Evolutionary conservation across 2,797 vertebrate species (phyloP), one percentile per base, ranked within the genome.

Genomic region (Epinephelus malabaricus): DNA sequence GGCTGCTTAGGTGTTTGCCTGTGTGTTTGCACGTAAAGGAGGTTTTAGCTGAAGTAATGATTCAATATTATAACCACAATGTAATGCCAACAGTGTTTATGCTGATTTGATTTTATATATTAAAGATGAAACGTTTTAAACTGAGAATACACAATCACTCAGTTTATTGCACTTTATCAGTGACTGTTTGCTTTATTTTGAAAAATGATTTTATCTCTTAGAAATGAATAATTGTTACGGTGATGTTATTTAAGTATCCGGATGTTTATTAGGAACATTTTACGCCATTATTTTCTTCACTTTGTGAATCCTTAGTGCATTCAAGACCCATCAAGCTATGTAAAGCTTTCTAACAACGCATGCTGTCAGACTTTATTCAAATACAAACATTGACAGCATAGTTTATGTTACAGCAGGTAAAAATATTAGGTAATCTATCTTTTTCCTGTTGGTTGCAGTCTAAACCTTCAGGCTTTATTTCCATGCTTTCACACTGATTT

Each of bases 1-100:
- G 64, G 56, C 50, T 79, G 79, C 77, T 84, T 82, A 73, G 80
- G 59, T 83, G 53, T 84, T 49, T 85, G 76, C 43, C 21, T 61
- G 67, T 71, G 60, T 86, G 23, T 53, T 25, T 38, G 17, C 10
- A 0, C 7, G 14, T 63, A 34, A 34, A 34, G 34, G 34, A 34
- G 7, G 34, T 34, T 34, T 34, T 34, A 34, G 34, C 34, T 8
- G 7, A 34, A 34, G 7, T 34, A 34, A 34, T 34, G 34, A 34
- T 34, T 34, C 7, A 34, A 34, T 34, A 34, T 34, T 34, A 34
- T 34, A 34, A 34, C 34, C 34, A 12, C 10, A 11, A 12, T 43
- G 11, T 40, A 12, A 40, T 3, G 11, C 11, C 40, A 46, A 46
- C 45, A 46, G 3, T 13, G 21, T 21, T 23, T 23, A 12, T 13